These are phyloP conservation scores for Sebastes vulpes DNA, from an alignment of 2,797 vertebrate genomes.

Conservation along the genomic window DNA sequence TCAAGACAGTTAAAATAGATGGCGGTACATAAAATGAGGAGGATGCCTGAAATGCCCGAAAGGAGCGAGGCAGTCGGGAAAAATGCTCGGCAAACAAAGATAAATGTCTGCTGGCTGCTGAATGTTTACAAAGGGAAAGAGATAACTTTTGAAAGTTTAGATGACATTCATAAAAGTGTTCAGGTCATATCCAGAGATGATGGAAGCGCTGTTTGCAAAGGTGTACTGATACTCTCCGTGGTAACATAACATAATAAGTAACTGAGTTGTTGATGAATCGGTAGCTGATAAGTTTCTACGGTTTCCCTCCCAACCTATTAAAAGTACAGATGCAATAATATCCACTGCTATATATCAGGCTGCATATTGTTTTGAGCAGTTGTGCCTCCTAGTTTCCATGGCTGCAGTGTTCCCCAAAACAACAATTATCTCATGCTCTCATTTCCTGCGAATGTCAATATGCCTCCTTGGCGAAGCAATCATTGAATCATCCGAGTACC, in stretches of 20 bases:
- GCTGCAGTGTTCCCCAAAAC: slow-evolving; percentile 39
- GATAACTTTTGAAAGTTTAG: slow-evolving; percentile 41
- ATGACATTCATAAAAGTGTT: slow-evolving; percentile 39
- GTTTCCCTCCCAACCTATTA: slow-evolving; percentile 9
- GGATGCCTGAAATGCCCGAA: slow-evolving; percentile 42
- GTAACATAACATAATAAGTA: not conserved
- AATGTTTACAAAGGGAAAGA: slow-evolving; percentile 38
- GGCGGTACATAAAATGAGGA: slow-evolving; percentile 53
- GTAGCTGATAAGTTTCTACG: not conserved
- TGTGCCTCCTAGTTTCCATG: slow-evolving; percentile 35
- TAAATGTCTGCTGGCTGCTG: slow-evolving; percentile 30
- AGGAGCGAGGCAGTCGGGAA: slow-evolving; percentile 21
- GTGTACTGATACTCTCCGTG: not conserved
- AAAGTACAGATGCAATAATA: slow-evolving; percentile 22
- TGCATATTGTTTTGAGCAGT: slow-evolving; percentile 33
- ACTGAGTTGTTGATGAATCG: not conserved
- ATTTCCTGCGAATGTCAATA: slow-evolving; percentile 52
- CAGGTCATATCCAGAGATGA: slow-evolving; percentile 3
- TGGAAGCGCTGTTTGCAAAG: slow-evolving; percentile 1
- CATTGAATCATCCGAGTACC: slow-evolving; percentile 20
- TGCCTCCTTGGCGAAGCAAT: slow-evolving; percentile 32
- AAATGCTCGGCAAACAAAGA: slow-evolving; percentile 55
- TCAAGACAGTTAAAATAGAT: slow-evolving; percentile 64
- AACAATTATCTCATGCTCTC: slow-evolving; percentile 41
- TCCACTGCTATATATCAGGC: not conserved